These are phyloP conservation scores for Ligdia adustata DNA, from an alignment of 2,888 invertebrate genomes.

Conservation along the genomic window DNA sequence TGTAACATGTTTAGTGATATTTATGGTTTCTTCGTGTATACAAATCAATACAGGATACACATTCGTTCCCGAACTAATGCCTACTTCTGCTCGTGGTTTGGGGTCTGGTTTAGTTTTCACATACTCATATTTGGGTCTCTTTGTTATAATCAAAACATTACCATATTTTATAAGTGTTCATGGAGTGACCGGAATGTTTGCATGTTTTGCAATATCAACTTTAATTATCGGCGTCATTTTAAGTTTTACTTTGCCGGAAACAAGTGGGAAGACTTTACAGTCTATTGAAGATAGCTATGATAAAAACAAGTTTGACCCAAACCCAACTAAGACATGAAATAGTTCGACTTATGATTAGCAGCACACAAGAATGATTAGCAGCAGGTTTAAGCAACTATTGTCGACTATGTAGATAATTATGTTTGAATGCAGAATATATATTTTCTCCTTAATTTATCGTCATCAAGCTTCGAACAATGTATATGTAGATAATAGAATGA, in stretches of 20 bases:
- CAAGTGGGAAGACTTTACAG: constrained; percentile 1
- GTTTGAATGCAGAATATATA: no score
- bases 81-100: neutral
- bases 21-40: neutral
- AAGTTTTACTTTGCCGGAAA: constrained; percentile 4
- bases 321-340: no score
- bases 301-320: no score
- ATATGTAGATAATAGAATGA: no score
- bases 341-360: no score
- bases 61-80: constrained; percentile 4
- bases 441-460: no score
- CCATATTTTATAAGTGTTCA: neutral
- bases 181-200: neutral
- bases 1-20: neutral
- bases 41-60: neutral
- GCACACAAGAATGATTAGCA: no score
- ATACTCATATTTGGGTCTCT: neutral
- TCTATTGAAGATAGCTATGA: constrained; percentile 1
- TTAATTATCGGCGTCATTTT: neutral
- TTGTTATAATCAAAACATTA: neutral
- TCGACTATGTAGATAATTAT: no score
- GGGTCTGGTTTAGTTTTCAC: neutral
- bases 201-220: neutral
- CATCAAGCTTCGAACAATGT: no score
- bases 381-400: no score